Evolutionary conservation across 2,888 invertebrate species (phyloP), one percentile per base, ranked within the genome.

Genomic region (Eulithis prunata): DNA sequence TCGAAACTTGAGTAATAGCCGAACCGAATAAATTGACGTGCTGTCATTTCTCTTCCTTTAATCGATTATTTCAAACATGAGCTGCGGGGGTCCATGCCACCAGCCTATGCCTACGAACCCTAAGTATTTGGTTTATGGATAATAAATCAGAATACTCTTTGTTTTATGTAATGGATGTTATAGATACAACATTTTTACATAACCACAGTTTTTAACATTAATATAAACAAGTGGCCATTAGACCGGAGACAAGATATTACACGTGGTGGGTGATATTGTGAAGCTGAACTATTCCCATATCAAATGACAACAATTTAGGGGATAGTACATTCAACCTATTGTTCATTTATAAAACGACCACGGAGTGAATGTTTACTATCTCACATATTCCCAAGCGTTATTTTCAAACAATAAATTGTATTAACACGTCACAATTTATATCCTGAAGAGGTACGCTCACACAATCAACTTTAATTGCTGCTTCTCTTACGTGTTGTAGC

Each of bases 31-130:
- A 87, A 86, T 80, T 83, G 90, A 91, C 90, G 85, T 88, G 78
- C 87, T 92, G 92, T 92, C 92, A 92, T 93, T 93, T 91, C 91
- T 93, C 92, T 90, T 90, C 85, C 87, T 83, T 85, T 89, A 90
- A 91, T 91, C 91, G 91, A 92, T 91, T 89, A 91, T 84, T 91
- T 89, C 85, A 90, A 90, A 89, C 88, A 86, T 85, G 79, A 89
- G 72, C 92, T 83, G 81, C 87, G 89, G 92, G 92, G 91, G 92
- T 74, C 81, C 81, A 82, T 84, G 6, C 28, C 21, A 77, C 75
- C 77, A 75, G 78, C 77, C 83, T 81, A 83, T 81, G 81, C 74
- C 75, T 77, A 81, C 82, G 72, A 73, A 75, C 43, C 82, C 80
- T 80, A 83, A 81, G 81, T 79, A 85, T 87, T 88, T 83, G 82